Evolutionary conservation across 2,888 invertebrate species (phyloP).

Genomic region (Mongoloraphidia duomilia): DNA sequence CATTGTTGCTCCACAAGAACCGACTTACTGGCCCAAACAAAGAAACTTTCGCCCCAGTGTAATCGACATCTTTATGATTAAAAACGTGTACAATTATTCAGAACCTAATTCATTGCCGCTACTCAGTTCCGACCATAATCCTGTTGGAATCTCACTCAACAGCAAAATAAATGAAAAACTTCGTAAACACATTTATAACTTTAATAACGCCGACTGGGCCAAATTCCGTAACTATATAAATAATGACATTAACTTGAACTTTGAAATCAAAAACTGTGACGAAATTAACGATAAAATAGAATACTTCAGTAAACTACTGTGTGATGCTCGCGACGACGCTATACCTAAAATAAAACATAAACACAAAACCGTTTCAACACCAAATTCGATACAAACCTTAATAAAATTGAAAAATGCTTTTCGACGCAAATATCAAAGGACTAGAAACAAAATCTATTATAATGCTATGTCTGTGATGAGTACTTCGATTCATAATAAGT

Average conservation of each 20-base stretch:
- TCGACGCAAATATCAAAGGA: no score
- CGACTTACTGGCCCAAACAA: conserved; percentile 16
- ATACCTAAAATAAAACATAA: no score
- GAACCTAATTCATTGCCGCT: conserved; percentile 9
- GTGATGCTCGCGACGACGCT: background rate
- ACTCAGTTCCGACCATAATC: conserved; percentile 17
- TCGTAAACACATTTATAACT: background rate
- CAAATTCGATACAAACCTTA: no score
- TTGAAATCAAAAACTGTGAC: conserved; percentile 1
- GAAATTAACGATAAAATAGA: background rate
- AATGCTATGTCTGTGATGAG: no score
- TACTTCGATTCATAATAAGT: no score
- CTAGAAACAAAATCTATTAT: no score
- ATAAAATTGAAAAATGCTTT: no score
- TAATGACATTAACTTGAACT: conserved; percentile 1
- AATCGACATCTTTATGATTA: conserved; percentile 17
- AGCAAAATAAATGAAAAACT: background rate
- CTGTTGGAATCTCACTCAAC: conserved; percentile 10
- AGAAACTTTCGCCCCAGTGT: conserved; percentile 12
- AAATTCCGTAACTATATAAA: no score
- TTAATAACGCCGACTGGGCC: conserved; percentile 6
- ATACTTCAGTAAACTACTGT: background rate
- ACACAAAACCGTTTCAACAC: no score
- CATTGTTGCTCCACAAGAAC: conserved; percentile 13
- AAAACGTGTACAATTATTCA: conserved; percentile 13